Conservation (phyloP, 1,140 invertebrate species). For the Lethrus apterus region DNA sequence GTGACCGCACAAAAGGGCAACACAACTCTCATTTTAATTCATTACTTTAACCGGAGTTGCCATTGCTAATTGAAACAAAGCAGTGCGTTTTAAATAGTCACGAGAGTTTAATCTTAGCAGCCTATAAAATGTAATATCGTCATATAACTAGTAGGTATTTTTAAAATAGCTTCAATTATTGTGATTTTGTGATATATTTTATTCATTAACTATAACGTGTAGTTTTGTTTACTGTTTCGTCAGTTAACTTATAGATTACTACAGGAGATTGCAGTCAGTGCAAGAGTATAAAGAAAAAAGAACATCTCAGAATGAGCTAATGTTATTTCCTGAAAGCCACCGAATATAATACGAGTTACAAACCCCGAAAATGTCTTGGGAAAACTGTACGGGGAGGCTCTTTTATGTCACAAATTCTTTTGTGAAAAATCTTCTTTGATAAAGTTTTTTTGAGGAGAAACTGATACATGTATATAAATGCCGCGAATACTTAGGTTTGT, state of each 20-base stretch:
- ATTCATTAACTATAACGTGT: too few relatives aligned
- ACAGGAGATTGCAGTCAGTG: too few relatives aligned
- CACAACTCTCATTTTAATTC: slow-evolving; percentile 11
- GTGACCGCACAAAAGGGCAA: slow-evolving; percentile 10
- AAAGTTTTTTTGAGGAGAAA: slow-evolving; percentile 9
- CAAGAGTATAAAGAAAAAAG: slow-evolving; percentile 8
- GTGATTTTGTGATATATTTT: too few relatives aligned
- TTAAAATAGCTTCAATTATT: too few relatives aligned
- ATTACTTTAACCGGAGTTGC: slow-evolving; percentile 10
- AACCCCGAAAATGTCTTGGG: slow-evolving; percentile 9
- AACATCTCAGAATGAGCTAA: slow-evolving; percentile 5
- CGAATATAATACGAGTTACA: slow-evolving; percentile 9
- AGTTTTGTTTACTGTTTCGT: too few relatives aligned
- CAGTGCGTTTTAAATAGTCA: slow-evolving; percentile 7
- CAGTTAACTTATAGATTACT: too few relatives aligned
- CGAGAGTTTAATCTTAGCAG: too few relatives aligned
- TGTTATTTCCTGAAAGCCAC: slow-evolving; percentile 10
- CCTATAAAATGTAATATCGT: too few relatives aligned
- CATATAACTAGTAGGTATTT: too few relatives aligned
- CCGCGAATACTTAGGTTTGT: slow-evolving; percentile 1
- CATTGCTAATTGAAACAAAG: slow-evolving; percentile 12
- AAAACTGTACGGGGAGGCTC: not conserved
- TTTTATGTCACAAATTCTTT: slow-evolving; percentile 13
- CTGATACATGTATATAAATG: slow-evolving; percentile 9
- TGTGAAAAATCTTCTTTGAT: slow-evolving; percentile 10